Conservation (phyloP, 2,797 vertebrate genomes). For the Monodelphis domestica region DNA sequence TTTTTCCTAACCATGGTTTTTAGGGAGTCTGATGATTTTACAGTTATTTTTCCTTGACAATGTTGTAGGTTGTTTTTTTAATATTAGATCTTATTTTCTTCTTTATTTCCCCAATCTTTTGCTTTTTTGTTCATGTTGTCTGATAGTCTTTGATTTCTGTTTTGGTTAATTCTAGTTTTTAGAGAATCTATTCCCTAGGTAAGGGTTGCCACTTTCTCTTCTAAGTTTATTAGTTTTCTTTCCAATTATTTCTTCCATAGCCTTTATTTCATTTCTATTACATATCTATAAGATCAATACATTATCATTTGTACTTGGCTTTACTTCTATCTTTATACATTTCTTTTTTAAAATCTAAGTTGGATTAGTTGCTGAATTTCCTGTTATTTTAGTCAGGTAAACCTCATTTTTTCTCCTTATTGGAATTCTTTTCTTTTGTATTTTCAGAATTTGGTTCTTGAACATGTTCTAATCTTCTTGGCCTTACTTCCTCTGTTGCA, state of each 20-base stretch:
- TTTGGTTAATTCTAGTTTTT: neutral
- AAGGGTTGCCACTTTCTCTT: neutral
- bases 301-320: too few relatives aligned
- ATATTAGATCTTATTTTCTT: neutral
- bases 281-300: too few relatives aligned
- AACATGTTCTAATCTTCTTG: too few relatives aligned
- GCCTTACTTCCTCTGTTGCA: too few relatives aligned
- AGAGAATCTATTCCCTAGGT: neutral
- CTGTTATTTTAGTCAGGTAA: too few relatives aligned
- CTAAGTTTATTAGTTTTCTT: neutral
- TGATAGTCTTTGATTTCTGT: neutral
- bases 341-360: too few relatives aligned
- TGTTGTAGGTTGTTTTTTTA: neutral
- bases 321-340: too few relatives aligned
- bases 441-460: too few relatives aligned
- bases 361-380: too few relatives aligned
- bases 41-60: neutral
- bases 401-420: too few relatives aligned
- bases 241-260: neutral
- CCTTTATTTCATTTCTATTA: neutral
- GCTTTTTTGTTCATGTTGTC: neutral
- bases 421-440: too few relatives aligned
- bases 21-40: neutral
- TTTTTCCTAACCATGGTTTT: neutral
- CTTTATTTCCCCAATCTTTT: neutral